A percentile compares a stretch with the other conserved stretches of the same genome.
These are phyloP conservation scores for Eupeodes luniger DNA, from an alignment of 2,888 invertebrate genomes.

Conservation along the genomic window DNA sequence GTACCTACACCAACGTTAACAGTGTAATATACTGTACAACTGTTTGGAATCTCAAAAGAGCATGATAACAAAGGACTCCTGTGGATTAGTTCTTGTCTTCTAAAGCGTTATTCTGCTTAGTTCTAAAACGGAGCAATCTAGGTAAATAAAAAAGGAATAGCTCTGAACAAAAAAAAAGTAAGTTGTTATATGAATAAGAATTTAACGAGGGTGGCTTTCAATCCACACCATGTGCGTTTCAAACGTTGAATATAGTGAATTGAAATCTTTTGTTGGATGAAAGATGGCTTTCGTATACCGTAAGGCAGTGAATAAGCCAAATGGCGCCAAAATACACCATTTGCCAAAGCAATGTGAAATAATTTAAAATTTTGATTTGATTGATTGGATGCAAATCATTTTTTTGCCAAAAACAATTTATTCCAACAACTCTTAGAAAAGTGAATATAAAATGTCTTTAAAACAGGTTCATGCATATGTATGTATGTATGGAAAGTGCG, in stretches of 20 bases:
- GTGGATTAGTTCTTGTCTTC: constrained; percentile 74
- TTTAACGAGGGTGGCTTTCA: constrained; percentile 71
- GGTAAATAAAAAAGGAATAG: constrained; percentile 49
- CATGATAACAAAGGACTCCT: constrained; percentile 68
- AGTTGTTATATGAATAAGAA: constrained; percentile 58
- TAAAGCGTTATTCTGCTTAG: constrained; percentile 74
- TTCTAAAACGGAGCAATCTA: constrained; percentile 74
- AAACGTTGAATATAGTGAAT: constrained; percentile 62
- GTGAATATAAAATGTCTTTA: no score
- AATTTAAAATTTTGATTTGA: constrained; percentile 58
- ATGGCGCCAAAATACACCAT: constrained; percentile 60
- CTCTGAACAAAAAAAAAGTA: constrained; percentile 2
- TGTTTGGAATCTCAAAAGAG: constrained; percentile 64
- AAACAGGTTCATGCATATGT: no score
- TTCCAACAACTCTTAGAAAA: constrained; percentile 36
- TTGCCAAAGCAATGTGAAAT: constrained; percentile 47
- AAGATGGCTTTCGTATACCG: constrained; percentile 41
- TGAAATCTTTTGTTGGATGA: constrained; percentile 60
- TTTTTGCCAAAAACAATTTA: constrained; percentile 32
- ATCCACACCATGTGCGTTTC: constrained; percentile 73
- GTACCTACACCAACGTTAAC: constrained; percentile 19
- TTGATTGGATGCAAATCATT: constrained; percentile 67
- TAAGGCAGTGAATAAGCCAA: constrained; percentile 55
- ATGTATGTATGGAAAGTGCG: no score
- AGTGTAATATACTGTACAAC: constrained; percentile 15